Percentiles rank a stretch among this genome's conserved stretches.
Evolutionary conservation across 2,113 vertebrate genomes (phyloP).

Genomic region (Eptesicus fuscus): DNA sequence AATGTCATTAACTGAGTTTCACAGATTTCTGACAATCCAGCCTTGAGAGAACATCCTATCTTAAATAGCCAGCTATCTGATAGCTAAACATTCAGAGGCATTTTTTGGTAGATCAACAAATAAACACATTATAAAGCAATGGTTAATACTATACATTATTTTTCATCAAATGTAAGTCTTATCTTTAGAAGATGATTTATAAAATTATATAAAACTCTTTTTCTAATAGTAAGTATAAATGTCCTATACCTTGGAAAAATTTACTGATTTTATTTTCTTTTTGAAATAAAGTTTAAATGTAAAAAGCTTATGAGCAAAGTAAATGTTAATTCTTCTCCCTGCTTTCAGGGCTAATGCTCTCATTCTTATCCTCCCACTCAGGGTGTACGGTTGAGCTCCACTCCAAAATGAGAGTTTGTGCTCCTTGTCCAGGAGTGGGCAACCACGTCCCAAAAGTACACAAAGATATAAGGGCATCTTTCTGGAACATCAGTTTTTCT

Average conservation of each 20-base stretch:
- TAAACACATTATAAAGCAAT: neutral
- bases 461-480: neutral
- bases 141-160: neutral
- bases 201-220: neutral
- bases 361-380: neutral
- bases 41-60: neutral
- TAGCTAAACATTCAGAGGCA: neutral
- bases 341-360: neutral
- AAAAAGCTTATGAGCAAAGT: neutral
- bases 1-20: neutral
- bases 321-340: neutral
- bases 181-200: neutral
- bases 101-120: neutral
- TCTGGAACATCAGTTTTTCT: neutral
- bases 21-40: neutral
- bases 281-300: neutral
- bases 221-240: neutral
- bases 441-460: neutral
- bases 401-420: neutral
- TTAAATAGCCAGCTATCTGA: neutral
- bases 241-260: neutral
- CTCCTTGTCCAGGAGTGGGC: neutral
- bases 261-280: neutral
- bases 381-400: rapidly evolving
- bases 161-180: neutral